Evolutionary conservation across 2,888 invertebrate genomes (phyloP).

Genomic region (Ophioninae sp.): DNA sequence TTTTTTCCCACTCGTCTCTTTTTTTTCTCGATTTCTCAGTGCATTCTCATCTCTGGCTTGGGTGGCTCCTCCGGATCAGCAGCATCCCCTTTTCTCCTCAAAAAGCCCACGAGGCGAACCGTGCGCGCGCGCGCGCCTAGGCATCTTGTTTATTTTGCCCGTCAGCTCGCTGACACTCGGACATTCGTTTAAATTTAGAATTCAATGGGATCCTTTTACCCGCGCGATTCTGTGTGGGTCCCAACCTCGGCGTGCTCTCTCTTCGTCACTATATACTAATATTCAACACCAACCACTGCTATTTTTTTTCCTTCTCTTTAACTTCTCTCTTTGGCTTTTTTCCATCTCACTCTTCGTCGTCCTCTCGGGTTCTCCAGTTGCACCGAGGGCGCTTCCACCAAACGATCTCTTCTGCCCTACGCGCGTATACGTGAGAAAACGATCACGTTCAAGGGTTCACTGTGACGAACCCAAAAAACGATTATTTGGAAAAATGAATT

Average conservation of each 20-base stretch:
- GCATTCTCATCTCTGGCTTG: slow-evolving; percentile 23
- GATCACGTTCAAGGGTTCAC: no score
- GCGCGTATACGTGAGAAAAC: no score
- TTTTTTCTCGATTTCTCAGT: neutral
- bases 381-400: slow-evolving; percentile 35
- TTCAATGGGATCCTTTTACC: slow-evolving; percentile 81
- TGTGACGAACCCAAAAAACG: no score
- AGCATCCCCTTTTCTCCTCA: slow-evolving; percentile 53
- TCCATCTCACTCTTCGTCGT: slow-evolving; percentile 10
- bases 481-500: no score
- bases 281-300: slow-evolving; percentile 66
- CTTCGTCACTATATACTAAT: slow-evolving; percentile 76
- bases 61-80: slow-evolving; percentile 49
- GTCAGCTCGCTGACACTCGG: slow-evolving; percentile 77
- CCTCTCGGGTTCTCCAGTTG: slow-evolving; percentile 51
- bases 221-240: slow-evolving; percentile 58
- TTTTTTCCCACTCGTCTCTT: neutral
- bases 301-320: slow-evolving; percentile 51
- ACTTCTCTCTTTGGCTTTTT: neutral
- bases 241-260: slow-evolving; percentile 71
- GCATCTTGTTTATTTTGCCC: slow-evolving; percentile 80
- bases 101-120: slow-evolving; percentile 60
- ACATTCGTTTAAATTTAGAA: slow-evolving; percentile 81
- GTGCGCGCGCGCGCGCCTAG: slow-evolving; percentile 44
- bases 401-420: slow-evolving; percentile 31